Evolutionary conservation across 2,113 vertebrate genomes (phyloP).

Genomic region (Siphamia tubifer): DNA sequence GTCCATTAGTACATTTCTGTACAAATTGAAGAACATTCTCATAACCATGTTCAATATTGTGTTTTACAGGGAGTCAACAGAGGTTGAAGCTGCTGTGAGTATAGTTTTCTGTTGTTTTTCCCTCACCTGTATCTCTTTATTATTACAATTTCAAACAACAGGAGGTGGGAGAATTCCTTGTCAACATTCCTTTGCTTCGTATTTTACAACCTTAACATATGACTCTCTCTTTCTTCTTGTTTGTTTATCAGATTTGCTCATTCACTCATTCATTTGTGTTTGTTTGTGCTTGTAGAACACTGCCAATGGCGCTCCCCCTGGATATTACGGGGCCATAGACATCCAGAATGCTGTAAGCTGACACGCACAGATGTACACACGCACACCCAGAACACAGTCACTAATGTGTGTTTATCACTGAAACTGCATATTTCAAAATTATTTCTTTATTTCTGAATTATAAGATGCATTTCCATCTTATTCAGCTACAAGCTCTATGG

Average conservation of each 20-base stretch:
- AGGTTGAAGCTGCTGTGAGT: constrained; percentile 95
- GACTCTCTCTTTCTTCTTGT: neutral
- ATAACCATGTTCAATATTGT: neutral
- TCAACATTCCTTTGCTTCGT: neutral
- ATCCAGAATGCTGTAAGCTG: constrained; percentile 72
- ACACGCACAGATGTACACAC: neutral
- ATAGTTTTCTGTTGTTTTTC: constrained; percentile 23
- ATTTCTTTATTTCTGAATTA: no score
- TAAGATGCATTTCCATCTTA: no score
- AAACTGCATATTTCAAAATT: neutral
- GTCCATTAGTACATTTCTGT: neutral
- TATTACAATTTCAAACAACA: constrained; percentile 2
- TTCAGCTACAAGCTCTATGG: no score
- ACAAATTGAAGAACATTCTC: neutral
- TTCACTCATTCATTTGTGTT: constrained; percentile 30
- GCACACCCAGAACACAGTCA: neutral
- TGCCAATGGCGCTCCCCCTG: constrained; percentile 66
- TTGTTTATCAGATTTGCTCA: constrained; percentile 44
- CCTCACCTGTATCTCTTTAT: neutral
- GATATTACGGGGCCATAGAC: constrained; percentile 73
- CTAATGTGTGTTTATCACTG: neutral
- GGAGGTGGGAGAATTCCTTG: constrained; percentile 15
- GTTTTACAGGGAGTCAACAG: constrained; percentile 83
- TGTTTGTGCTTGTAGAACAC: constrained; percentile 70
- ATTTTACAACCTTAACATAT: neutral